Base-by-base conservation (phyloP, 1,140 invertebrate species). In the Stegodyphus mimosarum region DNA sequence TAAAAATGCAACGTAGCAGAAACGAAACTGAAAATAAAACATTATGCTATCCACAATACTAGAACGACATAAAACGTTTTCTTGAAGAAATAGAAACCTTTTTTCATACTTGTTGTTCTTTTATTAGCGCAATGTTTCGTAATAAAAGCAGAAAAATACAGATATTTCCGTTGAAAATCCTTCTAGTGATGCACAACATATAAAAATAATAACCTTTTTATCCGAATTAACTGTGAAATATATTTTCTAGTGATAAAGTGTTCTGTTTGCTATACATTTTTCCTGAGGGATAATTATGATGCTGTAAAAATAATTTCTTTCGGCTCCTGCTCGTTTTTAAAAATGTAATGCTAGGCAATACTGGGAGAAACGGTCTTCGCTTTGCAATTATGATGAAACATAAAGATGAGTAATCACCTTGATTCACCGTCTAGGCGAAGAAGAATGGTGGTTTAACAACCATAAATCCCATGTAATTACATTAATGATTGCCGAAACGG, bases 391-490 rank as follows among this genome's bases (percentile, higher is more conserved):
- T 66, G 7, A 18, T 48, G 52, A 13, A 79, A 33, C 50, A 70
- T 49, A 17, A 13, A 53, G 63, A 77, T 77, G 75, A 77, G 33
- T 66, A 77, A 77, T 77, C 48, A 49, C n/a, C 63, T 51, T 18
- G 48, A 77, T 77, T 77, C 49, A 55, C 75, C 49, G 48, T n/a
- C 33, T n/a, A 18, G n/a, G 67, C 67, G 77, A 53, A 70, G 64
- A 60, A 60, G 55, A 79, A 70, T 48, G 64, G 55, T 49, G 64
- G 18, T 79, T 79, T 79, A 69, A 70, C 17, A 51, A 55, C 67
- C 77, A 79, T 79, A 79, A 79, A 79, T 79, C 77, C 51, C 50
- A 17, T 52, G 55, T 79, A 79, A 79, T 79, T 79, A 70, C 67
- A 70, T 79, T 67, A 79, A 79, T 70, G 64, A 79, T 70, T 79